Evolutionary conservation across 2,888 invertebrate species (phyloP).

Genomic region (Apoda limacodes): DNA sequence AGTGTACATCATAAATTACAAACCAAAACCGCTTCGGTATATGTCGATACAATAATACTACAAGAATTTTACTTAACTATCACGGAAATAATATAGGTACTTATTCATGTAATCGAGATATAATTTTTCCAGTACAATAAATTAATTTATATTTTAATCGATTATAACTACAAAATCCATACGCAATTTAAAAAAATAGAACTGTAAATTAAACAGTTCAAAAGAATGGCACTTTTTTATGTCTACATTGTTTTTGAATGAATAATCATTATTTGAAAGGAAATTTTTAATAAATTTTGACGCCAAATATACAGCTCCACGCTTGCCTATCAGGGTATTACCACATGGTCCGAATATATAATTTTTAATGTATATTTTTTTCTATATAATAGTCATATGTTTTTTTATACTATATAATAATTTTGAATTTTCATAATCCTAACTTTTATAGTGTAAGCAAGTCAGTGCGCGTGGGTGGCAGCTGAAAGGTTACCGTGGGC

Average conservation of each 20-base stretch:
- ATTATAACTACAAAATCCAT: slow-evolving; percentile 34
- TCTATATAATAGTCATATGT: slow-evolving; percentile 69
- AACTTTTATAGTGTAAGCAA: slow-evolving; percentile 62
- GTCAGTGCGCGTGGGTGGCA: slow-evolving; percentile 33
- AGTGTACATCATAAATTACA: no score
- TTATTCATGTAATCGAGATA: slow-evolving; percentile 54
- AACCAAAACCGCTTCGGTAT: slow-evolving; percentile 50
- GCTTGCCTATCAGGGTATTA: slow-evolving; percentile 83
- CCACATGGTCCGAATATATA: slow-evolving; percentile 72
- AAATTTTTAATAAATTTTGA: slow-evolving; percentile 57
- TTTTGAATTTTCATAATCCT: slow-evolving; percentile 68
- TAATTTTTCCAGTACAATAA: slow-evolving; percentile 36
- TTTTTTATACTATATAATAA: slow-evolving; percentile 68
- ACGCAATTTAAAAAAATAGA: slow-evolving; percentile 32
- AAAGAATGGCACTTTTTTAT: slow-evolving; percentile 64
- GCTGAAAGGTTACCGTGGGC: slow-evolving; percentile 16
- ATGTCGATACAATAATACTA: slow-evolving; percentile 45
- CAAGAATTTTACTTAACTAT: slow-evolving; percentile 54
- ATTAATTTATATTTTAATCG: slow-evolving; percentile 31
- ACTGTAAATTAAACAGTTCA: slow-evolving; percentile 45
- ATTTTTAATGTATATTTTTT: slow-evolving; percentile 64
- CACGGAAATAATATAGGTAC: slow-evolving; percentile 61
- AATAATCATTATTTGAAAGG: slow-evolving; percentile 33
- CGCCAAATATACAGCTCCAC: slow-evolving; percentile 57
- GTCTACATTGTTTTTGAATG: slow-evolving; percentile 55